Base-by-base conservation (phyloP, 2,888 invertebrate genomes). In the Sepiola atlantica region DNA sequence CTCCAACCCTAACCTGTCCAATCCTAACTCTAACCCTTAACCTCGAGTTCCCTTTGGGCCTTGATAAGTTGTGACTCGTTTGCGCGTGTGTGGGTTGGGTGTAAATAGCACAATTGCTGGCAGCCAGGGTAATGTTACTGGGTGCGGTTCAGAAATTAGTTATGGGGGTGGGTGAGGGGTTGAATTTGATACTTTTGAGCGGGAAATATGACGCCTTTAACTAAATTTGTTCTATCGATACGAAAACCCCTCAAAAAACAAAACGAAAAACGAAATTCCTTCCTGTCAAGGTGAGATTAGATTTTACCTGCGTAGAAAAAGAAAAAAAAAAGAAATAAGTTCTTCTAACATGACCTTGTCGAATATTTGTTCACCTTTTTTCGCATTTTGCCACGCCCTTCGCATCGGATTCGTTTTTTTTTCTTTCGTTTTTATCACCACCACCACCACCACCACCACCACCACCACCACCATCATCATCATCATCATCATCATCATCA, bases 301-400 rank as follows among this genome's bases (percentile, higher is more conserved):
- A n/a, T 77, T 45, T 77, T 77, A 77, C 77, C 77, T n/a, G 77
- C 77, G n/a, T 77, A n/a, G n/a, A 32, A n/a, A 77, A 18, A 45
- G 45, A 45, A 45, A 45, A 45, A 8, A 45, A 45, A 45, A 45
- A 45, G 45, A 45, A 45, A 45, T n/a, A 45, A 2, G 8, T 45
- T 45, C n/a, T 32, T 77, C 77, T 77, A 77, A 77, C n/a, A 77
- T 77, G 14, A 77, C 77, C 16, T 77, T 77, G 28, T n/a, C 28
- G n/a, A 77, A n/a, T n/a, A n/a, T 28, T n/a, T 77, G 28, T n/a
- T 2, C 12, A 61, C 8, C n/a, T n/a, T 14, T 18, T n/a, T 77
- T 1, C 14, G 0, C n/a, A 16, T 10, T 16, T 0, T 12, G 0
- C n/a, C n/a, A n/a, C n/a, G 12, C 16, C 12, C 77, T 12, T 1